Evolutionary conservation across 2,797 vertebrate species (phyloP).

Genomic region (Pseudochaenichthys georgianus): DNA sequence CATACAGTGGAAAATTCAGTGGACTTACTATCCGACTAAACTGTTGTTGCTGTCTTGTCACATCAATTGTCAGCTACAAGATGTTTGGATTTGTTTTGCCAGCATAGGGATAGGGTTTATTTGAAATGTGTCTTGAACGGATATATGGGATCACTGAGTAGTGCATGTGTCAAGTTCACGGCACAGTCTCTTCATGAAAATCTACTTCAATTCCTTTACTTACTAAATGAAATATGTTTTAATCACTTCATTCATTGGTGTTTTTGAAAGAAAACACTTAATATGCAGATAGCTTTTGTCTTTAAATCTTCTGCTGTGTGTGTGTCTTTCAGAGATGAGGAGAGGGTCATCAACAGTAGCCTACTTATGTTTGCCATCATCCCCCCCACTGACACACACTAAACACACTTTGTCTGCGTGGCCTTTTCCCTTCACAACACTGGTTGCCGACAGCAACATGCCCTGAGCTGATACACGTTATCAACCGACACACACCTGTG

Average conservation of each 20-base stretch:
- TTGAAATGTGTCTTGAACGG: constrained; percentile 1
- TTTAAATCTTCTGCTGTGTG: constrained; percentile 39
- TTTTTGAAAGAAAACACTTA: constrained; percentile 57
- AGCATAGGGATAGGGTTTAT: neutral
- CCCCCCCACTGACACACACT: constrained; percentile 36
- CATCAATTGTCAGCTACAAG: constrained; percentile 12
- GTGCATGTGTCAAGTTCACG: neutral
- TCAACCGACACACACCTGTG: constrained; percentile 76
- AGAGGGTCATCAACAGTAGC: constrained; percentile 49
- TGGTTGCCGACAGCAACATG: constrained; percentile 69
- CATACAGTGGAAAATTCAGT: neutral
- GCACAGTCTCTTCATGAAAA: constrained; percentile 22
- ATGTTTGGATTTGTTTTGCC: constrained; percentile 28
- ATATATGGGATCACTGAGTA: constrained; percentile 6
- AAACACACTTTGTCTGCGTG: constrained; percentile 55
- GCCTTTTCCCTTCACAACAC: constrained; percentile 71
- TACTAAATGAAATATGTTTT: constrained; percentile 32
- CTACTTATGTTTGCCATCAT: constrained; percentile 40
- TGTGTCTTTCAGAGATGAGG: constrained; percentile 31
- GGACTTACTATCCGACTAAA: neutral
- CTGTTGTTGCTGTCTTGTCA: neutral
- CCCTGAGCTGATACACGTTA: constrained; percentile 78
- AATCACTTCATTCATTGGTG: constrained; percentile 29
- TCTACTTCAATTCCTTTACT: constrained; percentile 45
- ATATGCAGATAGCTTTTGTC: constrained; percentile 57